A percentile compares a stretch with the other conserved stretches of the same genome.
phyloP scores from a whole-genome alignment of 2,888 invertebrate genomes.

The Balanococcus diminutus region DNA sequence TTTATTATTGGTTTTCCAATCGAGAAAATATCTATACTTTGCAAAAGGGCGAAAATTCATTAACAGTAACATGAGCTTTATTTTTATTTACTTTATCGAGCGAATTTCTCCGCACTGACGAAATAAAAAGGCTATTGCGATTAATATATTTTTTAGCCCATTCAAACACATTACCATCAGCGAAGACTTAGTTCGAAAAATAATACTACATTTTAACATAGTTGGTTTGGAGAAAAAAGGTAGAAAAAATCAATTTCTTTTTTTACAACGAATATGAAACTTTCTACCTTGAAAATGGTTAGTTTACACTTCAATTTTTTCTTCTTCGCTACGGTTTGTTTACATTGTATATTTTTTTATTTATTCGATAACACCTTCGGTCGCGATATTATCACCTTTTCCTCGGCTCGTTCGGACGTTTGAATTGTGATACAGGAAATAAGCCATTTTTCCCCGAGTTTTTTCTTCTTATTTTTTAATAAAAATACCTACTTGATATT shows the following conservation, averaged over 20 bases:
- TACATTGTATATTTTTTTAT: slow-evolving; percentile 6
- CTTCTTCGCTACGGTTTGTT: background rate
- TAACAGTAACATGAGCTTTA: background rate
- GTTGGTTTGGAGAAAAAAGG: background rate
- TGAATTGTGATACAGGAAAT: background rate
- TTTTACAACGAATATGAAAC: background rate
- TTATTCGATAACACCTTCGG: background rate
- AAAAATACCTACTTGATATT: background rate
- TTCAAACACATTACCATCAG: background rate
- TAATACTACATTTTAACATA: too few relatives aligned
- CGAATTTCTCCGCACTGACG: background rate
- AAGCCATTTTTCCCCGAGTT: background rate
- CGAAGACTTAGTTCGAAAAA: too few relatives aligned
- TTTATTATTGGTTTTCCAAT: background rate
- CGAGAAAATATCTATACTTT: background rate
- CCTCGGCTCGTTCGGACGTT: background rate
- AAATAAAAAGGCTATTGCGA: background rate
- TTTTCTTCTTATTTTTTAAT: background rate
- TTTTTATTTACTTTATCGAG: background rate
- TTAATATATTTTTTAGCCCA: background rate
- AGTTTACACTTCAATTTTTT: slow-evolving; percentile 1
- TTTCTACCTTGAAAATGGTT: background rate
- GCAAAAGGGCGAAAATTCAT: background rate
- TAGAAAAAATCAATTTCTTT: background rate
- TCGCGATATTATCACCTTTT: background rate